These are phyloP conservation scores for Drosophila kurseongensis DNA, from an alignment of 1,140 invertebrate genomes.

Conservation along the genomic window DNA sequence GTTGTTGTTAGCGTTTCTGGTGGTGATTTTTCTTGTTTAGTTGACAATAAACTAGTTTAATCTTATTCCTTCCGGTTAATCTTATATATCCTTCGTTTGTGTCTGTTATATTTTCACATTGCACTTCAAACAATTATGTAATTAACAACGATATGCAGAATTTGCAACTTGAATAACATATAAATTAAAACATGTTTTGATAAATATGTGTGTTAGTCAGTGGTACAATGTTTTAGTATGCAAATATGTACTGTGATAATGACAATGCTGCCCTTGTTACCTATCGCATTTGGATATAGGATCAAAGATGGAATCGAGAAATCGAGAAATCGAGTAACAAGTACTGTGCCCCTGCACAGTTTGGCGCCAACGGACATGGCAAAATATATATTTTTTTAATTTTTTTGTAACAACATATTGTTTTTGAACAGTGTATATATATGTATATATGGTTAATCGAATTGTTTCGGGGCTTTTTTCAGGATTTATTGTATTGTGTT, in stretches of 20 bases:
- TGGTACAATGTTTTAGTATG: conserved; percentile 16
- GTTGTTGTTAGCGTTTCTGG: conserved; percentile 34
- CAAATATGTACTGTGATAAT: conserved; percentile 29
- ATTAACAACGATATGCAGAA: conserved; percentile 78
- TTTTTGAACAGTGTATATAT: conserved; percentile 38
- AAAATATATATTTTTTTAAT: conserved; percentile 5
- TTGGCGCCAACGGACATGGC: conserved; percentile 27
- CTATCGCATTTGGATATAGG: neutral
- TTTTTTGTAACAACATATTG: conserved; percentile 19
- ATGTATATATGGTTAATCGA: conserved; percentile 29
- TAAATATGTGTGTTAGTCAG: conserved; percentile 46
- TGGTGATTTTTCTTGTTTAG: conserved; percentile 20
- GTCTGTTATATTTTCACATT: conserved; percentile 44
- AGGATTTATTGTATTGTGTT: conserved; percentile 62
- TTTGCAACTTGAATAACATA: conserved; percentile 70
- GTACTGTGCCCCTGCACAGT: conserved; percentile 40
- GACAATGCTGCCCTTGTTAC: neutral
- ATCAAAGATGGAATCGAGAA: conserved; percentile 7
- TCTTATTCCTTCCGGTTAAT: conserved; percentile 22
- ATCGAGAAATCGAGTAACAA: conserved; percentile 23
- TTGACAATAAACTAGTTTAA: conserved; percentile 42
- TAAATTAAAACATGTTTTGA: conserved; percentile 50
- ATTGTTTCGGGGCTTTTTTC: conserved; percentile 42
- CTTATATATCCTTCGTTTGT: conserved; percentile 26
- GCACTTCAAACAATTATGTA: conserved; percentile 41